Percentiles rank a stretch among this genome's conserved stretches.
Evolutionary conservation across 2,113 vertebrate species (phyloP).

Genomic region (Heterochromis multidens): DNA sequence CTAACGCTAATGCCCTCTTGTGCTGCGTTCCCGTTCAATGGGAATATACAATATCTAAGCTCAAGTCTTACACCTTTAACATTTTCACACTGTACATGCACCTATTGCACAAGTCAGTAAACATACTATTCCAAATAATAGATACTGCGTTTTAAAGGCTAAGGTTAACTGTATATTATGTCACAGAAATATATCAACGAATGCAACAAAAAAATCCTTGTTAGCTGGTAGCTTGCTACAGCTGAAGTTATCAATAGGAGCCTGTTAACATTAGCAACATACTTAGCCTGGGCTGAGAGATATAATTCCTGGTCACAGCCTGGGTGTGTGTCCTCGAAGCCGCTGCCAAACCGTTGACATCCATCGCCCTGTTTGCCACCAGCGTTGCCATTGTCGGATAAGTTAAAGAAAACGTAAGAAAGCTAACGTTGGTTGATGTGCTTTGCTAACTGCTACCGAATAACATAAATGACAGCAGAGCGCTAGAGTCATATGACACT

Average conservation of each 20-base stretch:
- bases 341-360: conserved; percentile 72
- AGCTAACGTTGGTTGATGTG: neutral
- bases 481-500: conserved; percentile 68
- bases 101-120: neutral
- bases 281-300: conserved; percentile 83
- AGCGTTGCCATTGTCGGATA: conserved; percentile 72
- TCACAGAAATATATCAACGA: neutral
- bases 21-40: neutral
- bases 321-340: conserved; percentile 77
- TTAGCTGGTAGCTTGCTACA: neutral
- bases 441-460: neutral
- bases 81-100: neutral
- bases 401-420: neutral
- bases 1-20: neutral
- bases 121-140: neutral
- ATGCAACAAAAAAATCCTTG: conserved; percentile 18
- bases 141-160: neutral
- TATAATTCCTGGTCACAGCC: conserved; percentile 80
- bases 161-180: neutral
- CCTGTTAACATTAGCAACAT: conserved; percentile 37
- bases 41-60: neutral
- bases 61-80: neutral
- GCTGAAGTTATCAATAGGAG: neutral
- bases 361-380: conserved; percentile 70
- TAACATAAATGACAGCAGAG: conserved; percentile 16